A percentile compares a stretch with the other conserved stretches of the same genome.
Evolutionary conservation across 2,888 invertebrate genomes (phyloP).

Genomic region (Tubulanus polymorphus): DNA sequence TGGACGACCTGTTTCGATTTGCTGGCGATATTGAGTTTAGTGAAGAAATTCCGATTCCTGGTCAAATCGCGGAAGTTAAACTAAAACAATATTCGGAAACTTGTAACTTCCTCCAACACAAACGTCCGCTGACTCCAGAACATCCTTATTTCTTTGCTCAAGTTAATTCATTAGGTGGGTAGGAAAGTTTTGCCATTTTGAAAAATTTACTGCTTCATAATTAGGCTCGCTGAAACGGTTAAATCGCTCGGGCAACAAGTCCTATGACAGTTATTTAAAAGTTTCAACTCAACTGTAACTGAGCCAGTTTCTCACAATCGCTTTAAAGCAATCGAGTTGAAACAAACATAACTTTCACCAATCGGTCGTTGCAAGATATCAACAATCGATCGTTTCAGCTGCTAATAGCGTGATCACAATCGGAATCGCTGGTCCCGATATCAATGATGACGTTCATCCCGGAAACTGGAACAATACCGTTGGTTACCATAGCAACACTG

Average conservation of each 20-base stretch:
- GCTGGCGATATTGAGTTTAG: constrained; percentile 40
- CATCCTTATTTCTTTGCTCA: constrained; percentile 45
- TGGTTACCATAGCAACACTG: constrained; percentile 44
- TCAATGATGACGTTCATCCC: constrained; percentile 40
- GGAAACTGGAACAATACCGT: constrained; percentile 46
- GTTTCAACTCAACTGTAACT: too few relatives aligned
- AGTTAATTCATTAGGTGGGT: constrained; percentile 37
- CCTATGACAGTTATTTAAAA: too few relatives aligned
- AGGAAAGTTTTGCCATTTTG: neutral
- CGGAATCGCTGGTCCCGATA: constrained; percentile 46
- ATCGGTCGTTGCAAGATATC: too few relatives aligned
- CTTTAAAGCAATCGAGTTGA: too few relatives aligned
- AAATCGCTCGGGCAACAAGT: too few relatives aligned
- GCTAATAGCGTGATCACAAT: constrained; percentile 37
- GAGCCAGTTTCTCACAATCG: too few relatives aligned
- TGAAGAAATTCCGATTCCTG: constrained; percentile 27
- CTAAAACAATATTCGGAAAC: constrained; percentile 40
- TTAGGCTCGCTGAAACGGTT: too few relatives aligned
- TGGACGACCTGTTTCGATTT: constrained; percentile 26
- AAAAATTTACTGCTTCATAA: neutral
- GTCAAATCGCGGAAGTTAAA: constrained; percentile 35
- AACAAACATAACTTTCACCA: too few relatives aligned
- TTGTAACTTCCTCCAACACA: constrained; percentile 42
- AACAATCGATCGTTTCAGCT: constrained; percentile 26
- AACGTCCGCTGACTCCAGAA: constrained; percentile 32